Evolutionary conservation across 1,140 invertebrate genomes (phyloP).

Genomic region (Drosophila sucinea): DNA sequence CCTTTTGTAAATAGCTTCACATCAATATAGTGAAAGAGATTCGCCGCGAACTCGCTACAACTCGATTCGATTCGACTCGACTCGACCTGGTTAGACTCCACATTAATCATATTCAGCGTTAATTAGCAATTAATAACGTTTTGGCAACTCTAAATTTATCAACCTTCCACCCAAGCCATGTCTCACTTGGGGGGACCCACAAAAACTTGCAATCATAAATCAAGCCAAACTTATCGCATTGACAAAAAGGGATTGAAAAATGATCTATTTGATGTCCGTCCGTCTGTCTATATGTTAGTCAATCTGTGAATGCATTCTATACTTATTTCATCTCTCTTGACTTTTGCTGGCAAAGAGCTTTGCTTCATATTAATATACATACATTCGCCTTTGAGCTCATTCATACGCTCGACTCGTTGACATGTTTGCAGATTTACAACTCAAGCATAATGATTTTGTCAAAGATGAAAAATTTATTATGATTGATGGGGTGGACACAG

Average conservation of each 20-base stretch:
- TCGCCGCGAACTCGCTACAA: background rate
- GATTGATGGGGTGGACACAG: conserved; percentile 29
- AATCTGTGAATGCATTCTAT: conserved; percentile 32
- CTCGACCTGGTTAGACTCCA: conserved; percentile 1
- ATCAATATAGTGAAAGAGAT: conserved; percentile 26
- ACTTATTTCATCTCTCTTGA: conserved; percentile 36
- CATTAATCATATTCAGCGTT: conserved; percentile 71
- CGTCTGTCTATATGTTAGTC: background rate
- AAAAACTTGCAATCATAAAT: conserved; percentile 60
- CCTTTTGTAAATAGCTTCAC: conserved; percentile 31
- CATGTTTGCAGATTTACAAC: conserved; percentile 22
- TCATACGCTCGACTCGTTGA: conserved; percentile 19
- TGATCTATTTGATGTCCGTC: conserved; percentile 36
- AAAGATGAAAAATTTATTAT: conserved; percentile 27
- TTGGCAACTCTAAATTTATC: conserved; percentile 71
- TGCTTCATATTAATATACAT: background rate
- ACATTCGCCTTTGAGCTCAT: conserved; percentile 19
- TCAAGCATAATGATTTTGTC: conserved; percentile 18
- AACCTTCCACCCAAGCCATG: conserved; percentile 11
- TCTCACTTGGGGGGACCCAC: conserved; percentile 12
- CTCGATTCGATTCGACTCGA: background rate
- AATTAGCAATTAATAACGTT: conserved; percentile 80
- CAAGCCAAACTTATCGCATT: conserved; percentile 29
- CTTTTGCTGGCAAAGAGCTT: conserved; percentile 9
- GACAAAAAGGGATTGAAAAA: conserved; percentile 41